These are phyloP conservation scores for Drosophila falleni DNA, from an alignment of 2,888 invertebrate species.

Conservation along the genomic window DNA sequence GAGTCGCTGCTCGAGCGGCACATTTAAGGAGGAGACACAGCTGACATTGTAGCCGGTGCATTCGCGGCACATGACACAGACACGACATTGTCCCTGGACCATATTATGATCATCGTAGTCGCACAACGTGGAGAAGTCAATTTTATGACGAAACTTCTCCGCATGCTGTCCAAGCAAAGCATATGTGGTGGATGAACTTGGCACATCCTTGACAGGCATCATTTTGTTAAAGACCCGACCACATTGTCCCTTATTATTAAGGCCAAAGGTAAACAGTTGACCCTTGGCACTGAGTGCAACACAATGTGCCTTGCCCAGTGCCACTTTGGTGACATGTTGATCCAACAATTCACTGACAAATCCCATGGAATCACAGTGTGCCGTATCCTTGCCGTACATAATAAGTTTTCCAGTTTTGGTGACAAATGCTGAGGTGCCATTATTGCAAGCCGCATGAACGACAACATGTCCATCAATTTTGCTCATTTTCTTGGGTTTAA, in stretches of 20 bases:
- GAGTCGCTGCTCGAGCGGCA: constrained; percentile 91
- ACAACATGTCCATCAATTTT: constrained; percentile 95
- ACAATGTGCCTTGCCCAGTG: constrained; percentile 98
- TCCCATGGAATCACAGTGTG: constrained; percentile 92
- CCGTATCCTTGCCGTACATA: constrained; percentile 97
- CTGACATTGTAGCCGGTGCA: constrained; percentile 97
- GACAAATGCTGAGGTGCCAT: constrained; percentile 96
- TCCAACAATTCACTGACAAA: constrained; percentile 91
- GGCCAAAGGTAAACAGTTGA: constrained; percentile 96
- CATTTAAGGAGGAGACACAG: constrained; percentile 89
- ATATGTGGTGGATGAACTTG: constrained; percentile 59
- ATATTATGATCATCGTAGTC: constrained; percentile 87
- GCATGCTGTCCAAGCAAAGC: constrained; percentile 53
- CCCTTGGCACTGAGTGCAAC: constrained; percentile 95
- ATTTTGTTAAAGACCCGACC: constrained; percentile 91
- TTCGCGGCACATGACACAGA: constrained; percentile 94
- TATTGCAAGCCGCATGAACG: constrained; percentile 95
- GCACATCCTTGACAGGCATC: constrained; percentile 86
- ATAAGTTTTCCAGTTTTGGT: constrained; percentile 95
- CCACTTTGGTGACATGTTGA: constrained; percentile 90
- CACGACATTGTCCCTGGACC: constrained; percentile 85
- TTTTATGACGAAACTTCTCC: constrained; percentile 76
- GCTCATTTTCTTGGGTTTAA: constrained; percentile 96
- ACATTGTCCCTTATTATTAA: constrained; percentile 99
- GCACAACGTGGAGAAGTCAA: constrained; percentile 84